These are phyloP conservation scores for Spodoptera litura DNA, from an alignment of 1,140 invertebrate species.

Conservation along the genomic window DNA sequence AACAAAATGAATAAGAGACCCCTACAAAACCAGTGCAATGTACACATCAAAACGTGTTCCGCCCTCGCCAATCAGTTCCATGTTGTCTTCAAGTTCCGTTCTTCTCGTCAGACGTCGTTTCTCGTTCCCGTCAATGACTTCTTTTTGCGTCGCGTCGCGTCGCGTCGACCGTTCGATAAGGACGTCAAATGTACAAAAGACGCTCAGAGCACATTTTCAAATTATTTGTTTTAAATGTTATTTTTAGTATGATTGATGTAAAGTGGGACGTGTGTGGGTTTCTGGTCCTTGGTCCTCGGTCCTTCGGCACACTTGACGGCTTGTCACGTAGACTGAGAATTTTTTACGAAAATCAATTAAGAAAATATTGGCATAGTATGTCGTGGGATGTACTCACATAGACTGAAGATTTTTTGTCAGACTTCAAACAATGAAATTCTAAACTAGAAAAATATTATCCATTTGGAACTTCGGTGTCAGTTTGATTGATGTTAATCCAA, in stretches of 20 bases:
- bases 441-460: too few species aligned
- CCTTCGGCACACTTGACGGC: neutral
- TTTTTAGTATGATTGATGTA: conserved; percentile 45
- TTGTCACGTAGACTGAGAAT: neutral
- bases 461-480: too few species aligned
- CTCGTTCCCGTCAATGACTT: conserved; percentile 24
- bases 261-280: conserved; percentile 16
- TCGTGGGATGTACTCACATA: neutral
- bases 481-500: conserved; percentile 1
- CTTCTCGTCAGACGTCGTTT: conserved; percentile 42
- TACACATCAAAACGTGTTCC: conserved; percentile 20
- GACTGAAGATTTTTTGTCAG: neutral
- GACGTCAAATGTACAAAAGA: conserved; percentile 44
- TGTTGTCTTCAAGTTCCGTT: conserved; percentile 45
- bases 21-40: neutral
- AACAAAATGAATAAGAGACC: neutral
- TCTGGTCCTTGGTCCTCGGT: neutral
- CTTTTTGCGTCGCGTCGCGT: conserved; percentile 29
- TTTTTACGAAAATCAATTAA: conserved; percentile 4
- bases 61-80: conserved; percentile 30
- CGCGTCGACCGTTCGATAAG: conserved; percentile 29
- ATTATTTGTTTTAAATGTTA: conserved; percentile 46
- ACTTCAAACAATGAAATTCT: conserved; percentile 9
- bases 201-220: conserved; percentile 2
- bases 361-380: conserved; percentile 14